These are phyloP conservation scores for Scaptomyza tumidula DNA, from an alignment of 2,888 invertebrate species.

Conservation along the genomic window DNA sequence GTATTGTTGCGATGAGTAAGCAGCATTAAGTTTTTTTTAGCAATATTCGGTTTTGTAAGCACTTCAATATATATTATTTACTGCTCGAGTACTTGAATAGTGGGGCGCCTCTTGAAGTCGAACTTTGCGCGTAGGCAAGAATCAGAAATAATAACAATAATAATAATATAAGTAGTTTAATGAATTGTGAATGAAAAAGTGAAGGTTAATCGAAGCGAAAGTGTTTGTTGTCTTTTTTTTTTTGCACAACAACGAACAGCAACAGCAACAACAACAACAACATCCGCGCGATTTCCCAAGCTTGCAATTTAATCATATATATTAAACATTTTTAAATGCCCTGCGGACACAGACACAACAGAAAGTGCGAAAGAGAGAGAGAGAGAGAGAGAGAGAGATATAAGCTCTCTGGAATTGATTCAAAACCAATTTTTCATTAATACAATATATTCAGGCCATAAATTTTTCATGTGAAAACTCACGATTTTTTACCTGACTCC, in stretches of 20 bases:
- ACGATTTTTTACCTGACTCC: slow-evolving; percentile 23
- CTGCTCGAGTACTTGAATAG: slow-evolving; percentile 41
- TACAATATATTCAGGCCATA: slow-evolving; percentile 32
- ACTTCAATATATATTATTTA: slow-evolving; percentile 23
- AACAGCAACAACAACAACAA: no score
- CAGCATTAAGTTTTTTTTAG: slow-evolving; percentile 31
- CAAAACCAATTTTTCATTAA: slow-evolving; percentile 59
- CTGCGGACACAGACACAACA: slow-evolving; percentile 26
- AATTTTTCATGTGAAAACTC: slow-evolving; percentile 70
- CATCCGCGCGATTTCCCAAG: slow-evolving; percentile 44
- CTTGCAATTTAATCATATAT: slow-evolving; percentile 23
- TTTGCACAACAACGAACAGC: neutral
- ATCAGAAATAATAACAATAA: slow-evolving; percentile 25
- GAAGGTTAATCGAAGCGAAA: slow-evolving; percentile 76
- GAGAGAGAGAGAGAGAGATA: neutral
- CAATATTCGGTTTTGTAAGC: slow-evolving; percentile 44
- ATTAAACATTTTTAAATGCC: slow-evolving; percentile 37
- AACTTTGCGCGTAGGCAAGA: slow-evolving; percentile 45
- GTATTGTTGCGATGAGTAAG: slow-evolving; percentile 47
- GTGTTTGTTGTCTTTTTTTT: no score
- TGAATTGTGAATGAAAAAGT: slow-evolving; percentile 41
- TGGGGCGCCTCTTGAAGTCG: slow-evolving; percentile 52
- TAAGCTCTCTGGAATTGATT: slow-evolving; percentile 65
- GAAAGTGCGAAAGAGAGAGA: neutral
- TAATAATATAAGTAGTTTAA: neutral